Conservation (phyloP, 1,140 invertebrate genomes). For the Ganaspis sp. region DNA sequence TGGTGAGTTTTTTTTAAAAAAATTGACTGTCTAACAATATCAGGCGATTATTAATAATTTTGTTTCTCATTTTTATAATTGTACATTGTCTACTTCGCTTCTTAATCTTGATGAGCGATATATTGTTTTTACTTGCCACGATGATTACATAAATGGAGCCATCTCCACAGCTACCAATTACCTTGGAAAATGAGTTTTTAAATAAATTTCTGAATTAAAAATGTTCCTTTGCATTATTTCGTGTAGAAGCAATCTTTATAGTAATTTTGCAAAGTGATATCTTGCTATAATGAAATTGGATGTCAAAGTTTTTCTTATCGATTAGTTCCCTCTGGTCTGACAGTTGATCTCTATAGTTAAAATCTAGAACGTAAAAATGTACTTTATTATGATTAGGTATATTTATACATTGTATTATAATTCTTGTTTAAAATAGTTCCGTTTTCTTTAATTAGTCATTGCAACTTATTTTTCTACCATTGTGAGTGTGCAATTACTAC, state of each 20-base stretch:
- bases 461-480: too few species aligned
- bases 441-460: too few species aligned
- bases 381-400: too few species aligned
- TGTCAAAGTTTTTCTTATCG: neutral
- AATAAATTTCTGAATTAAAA: neutral
- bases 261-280: neutral
- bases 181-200: neutral
- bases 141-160: conserved; percentile 28
- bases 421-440: too few species aligned
- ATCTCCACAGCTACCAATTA: neutral
- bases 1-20: conserved; percentile 10
- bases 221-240: neutral
- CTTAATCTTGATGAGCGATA: neutral
- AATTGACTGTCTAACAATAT: conserved; percentile 10
- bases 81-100: neutral
- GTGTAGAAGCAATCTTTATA: neutral
- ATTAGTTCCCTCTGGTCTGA: neutral
- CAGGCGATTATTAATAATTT: neutral
- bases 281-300: neutral
- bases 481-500: too few species aligned
- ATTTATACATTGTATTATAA: too few species aligned
- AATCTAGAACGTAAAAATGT: neutral
- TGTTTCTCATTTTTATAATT: neutral
- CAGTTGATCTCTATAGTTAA: neutral
- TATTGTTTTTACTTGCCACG: neutral